These are phyloP conservation scores for Strongylocentrotus purpuratus DNA, from an alignment of 35 echinoderm and acorn worm genomes.

Conservation along the genomic window DNA sequence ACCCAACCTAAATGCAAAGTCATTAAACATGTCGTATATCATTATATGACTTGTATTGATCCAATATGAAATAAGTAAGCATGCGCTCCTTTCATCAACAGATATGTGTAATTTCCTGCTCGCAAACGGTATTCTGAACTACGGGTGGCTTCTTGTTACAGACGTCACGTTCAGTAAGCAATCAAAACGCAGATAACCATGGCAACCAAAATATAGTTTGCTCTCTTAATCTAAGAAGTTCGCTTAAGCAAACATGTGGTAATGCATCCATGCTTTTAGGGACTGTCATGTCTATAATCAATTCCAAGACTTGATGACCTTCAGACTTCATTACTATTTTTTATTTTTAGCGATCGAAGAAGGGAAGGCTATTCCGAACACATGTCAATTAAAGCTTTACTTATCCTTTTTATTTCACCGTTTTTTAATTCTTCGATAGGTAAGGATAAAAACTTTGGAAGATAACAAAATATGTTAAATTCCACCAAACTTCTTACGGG, in stretches of 20 bases:
- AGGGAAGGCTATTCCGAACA: no score
- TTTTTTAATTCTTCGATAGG: no score
- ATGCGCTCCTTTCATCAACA: background rate
- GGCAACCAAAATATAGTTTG: background rate
- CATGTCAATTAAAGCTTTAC: no score
- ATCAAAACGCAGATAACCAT: background rate
- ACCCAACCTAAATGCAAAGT: background rate
- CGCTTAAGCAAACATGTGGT: background rate
- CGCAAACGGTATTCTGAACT: background rate
- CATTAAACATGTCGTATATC: background rate
- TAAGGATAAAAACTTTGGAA: no score
- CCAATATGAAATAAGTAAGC: background rate
- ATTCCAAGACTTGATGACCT: no score
- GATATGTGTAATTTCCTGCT: background rate
- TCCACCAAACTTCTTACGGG: no score
- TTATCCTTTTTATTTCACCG: no score
- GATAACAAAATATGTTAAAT: no score
- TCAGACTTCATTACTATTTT: no score
- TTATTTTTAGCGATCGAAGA: no score
- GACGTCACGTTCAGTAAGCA: background rate
- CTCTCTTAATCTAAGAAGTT: background rate
- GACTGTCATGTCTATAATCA: background rate
- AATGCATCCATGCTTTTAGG: background rate
- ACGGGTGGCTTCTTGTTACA: background rate
- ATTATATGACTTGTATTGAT: background rate